Percentiles rank a stretch among this genome's conserved stretches.
Conservation (phyloP, 2,113 vertebrate species). For the Bos javanicus region DNA sequence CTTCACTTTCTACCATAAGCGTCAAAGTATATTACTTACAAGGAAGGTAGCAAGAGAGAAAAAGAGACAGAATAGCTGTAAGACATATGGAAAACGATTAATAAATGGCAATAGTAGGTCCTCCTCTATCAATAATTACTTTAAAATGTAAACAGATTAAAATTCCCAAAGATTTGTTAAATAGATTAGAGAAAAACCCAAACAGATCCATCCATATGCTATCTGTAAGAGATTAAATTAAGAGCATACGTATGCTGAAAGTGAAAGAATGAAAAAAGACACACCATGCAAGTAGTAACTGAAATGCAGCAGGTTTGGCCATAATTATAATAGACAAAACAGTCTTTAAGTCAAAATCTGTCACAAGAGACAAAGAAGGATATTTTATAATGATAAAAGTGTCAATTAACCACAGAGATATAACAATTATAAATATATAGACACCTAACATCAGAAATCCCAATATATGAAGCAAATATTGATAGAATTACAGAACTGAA, state of each 20-base stretch:
- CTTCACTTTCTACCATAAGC: neutral
- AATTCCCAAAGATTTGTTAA: neutral
- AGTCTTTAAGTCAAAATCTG: neutral
- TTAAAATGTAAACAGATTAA: neutral
- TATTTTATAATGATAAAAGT: neutral
- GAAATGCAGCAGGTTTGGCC: neutral
- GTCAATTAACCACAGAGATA: neutral
- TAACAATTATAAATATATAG: neutral
- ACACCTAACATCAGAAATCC: neutral
- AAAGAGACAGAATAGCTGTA: neutral
- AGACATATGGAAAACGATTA: neutral
- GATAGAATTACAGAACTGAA: neutral
- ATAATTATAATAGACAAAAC: neutral
- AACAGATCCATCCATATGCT: neutral
- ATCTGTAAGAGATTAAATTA: neutral
- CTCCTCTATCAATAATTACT: neutral
- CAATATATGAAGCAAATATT: neutral
- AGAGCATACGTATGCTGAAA: neutral
- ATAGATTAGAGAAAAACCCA: neutral
- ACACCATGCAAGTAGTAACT: neutral
- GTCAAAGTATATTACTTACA: neutral
- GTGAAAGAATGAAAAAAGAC: neutral
- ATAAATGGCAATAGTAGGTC: neutral
- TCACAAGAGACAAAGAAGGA: neutral
- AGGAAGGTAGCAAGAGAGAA: neutral